Evolutionary conservation across 2,113 vertebrate genomes (phyloP), one percentile per base, ranked within the genome.

Genomic region (Telmatochromis sp.): DNA sequence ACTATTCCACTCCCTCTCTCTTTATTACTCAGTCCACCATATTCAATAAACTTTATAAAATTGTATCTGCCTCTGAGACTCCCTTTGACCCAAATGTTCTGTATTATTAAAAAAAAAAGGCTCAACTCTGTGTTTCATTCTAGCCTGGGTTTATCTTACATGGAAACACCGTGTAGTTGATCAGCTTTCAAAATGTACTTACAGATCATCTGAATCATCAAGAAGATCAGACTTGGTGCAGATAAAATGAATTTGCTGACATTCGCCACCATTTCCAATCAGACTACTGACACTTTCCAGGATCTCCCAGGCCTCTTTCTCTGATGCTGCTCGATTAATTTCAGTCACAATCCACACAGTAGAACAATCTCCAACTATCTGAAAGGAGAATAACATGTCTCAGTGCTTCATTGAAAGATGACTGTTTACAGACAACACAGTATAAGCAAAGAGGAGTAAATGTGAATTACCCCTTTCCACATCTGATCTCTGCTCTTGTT

Each of bases 361-460:
- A 19, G 47, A 49, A 49, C 49, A 51, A 0, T 51, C 17, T 9
- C 49, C 49, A 51, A 51, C 8, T 5, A 51, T 51, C 49, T 51
- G 17, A 0, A 51, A 51, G 17, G 8, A 51, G 49, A 51, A 51
- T 51, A 51, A 51, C 17, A 51, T 51, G 8, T 51, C 0, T 51
- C 49, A 51, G 8, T 51, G 17, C 0, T n/a, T 51, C 0, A n/a
- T n/a, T 0, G 3, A 51, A 51, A 1, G 17, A n/a, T 51, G 8
- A 51, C 49, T n/a, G 49, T 51, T 51, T 51, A 9, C 47, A 0
- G 17, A 51, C 4, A 49, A 9, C 7, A 5, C 15, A 49, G 47
- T 5, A 49, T 49, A 9, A 49, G 47, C 47, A 49, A 0, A 19
- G 15, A 19, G 0, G 1, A 19, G 47, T 49, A 49, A 19, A 49